Base-by-base conservation (phyloP, 2,888 invertebrate genomes). In the Nymphalis urticae region DNA sequence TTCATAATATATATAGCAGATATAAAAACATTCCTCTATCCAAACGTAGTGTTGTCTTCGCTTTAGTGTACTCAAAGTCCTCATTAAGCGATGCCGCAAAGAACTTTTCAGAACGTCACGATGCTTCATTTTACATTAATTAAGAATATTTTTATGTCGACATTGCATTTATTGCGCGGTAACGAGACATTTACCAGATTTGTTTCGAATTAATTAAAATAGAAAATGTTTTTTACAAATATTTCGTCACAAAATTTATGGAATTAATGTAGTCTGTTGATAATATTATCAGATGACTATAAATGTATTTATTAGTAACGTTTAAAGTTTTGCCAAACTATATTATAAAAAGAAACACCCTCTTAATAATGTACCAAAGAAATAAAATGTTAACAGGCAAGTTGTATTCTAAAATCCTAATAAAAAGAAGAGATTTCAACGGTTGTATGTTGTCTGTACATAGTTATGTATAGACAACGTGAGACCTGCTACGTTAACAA, bases 1-100 rank as follows among this genome's bases (percentile, higher is more conserved):
- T 42, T 42, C 42, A 10, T 42, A 42, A 42, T 42, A 13, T 32
- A 17, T 17, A 7, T 6, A 53, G 24, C 9, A 32, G 27, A 56
- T 17, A 32, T 32, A 32, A 56, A 54, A 56, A 56, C 54, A 56
- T 53, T 1, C 42, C 42, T 10, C 27, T 56, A 51, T 21, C 54
- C 27, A 32, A 54, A 56, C 27, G 7, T 17, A 27, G 54, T 21
- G 54, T 47, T 24, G 61, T 21, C 53, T 75, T 82, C 79, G 80
- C 82, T 82, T 77, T 74, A 66, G 61, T 61, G 73, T 82, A 82
- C 81, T 80, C 81, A 72, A 80, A 80, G 79, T 80, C 77, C 86
- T 86, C 87, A 87, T 87, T 85, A 87, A 83, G 82, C 78, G 79
- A 76, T 76, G 77, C 81, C 78, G 81, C 78, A 79, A 82, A 81